Evolutionary conservation across 53 echinoderm and acorn worm species (phyloP), one percentile per base, ranked within the genome.

Genomic region (Paracentrotus lividus): DNA sequence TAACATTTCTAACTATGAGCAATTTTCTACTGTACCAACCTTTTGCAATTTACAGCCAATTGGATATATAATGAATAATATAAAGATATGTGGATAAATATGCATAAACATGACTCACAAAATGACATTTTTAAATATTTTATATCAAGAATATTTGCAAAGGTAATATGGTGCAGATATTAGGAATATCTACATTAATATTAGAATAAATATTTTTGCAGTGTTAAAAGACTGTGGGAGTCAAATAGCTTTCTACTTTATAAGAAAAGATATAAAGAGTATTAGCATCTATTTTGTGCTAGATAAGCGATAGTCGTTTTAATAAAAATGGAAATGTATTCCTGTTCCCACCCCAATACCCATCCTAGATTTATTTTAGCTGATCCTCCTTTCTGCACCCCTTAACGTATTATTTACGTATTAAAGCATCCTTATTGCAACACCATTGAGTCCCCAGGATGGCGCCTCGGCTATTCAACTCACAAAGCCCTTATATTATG

Each of bases 401-500:
- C 31, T 57, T 57, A 4, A 55, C 1, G 55, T 55, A 20, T 18
- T 13, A 52, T 52, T 52, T 15, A 52, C 7, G 33, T 13, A 67
- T n/a, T n/a, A n/a, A n/a, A n/a, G n/a, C n/a, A 33, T 67, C 67
- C 67, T 67, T 32, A 2, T 29, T 64, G 36, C 36, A 18, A 40
- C 15, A 29, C 64, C 64, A 18, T 61, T 20, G 18, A 38, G 40
- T 38, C 72, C 69, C 64, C 8, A 64, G 31, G 9, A 29, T 13
- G 64, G 64, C 64, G 31, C 64, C 42, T 18, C 21, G 38, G 76
- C 7, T 38, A 76, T 23, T 18, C 23, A 81, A 27, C 81, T 43
- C 81, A 23, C 81, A 81, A 81, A 81, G 4, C 81, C 26, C 81
- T 45, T 18, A n/a, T 81, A 47, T 10, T n/a, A n/a, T 47, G 81